Conservation (phyloP, 2,888 invertebrate genomes). For the Acleris emargana region DNA sequence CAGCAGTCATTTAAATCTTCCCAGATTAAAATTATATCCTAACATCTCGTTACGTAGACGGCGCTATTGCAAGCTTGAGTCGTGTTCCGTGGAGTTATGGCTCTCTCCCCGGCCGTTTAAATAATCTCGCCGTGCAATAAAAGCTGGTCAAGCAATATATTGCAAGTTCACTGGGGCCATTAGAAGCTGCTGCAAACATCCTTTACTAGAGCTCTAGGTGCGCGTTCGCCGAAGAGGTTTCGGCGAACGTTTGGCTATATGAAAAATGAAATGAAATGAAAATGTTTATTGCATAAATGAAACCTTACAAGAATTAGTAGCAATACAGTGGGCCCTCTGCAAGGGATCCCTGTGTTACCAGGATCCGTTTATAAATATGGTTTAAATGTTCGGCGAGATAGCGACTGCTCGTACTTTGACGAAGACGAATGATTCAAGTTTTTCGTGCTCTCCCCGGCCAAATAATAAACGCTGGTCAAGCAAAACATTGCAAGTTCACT, state of each 20-base stretch:
- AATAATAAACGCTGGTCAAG: constrained; percentile 63
- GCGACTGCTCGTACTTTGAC: no score
- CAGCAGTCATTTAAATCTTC: constrained; percentile 43
- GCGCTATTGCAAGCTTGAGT: constrained; percentile 50
- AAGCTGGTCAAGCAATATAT: constrained; percentile 61
- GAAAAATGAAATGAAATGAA: no score
- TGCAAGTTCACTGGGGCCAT: constrained; percentile 58
- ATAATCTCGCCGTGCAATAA: constrained; percentile 70
- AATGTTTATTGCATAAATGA: no score
- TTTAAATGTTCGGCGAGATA: no score
- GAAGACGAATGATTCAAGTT: no score
- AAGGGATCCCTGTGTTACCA: no score
- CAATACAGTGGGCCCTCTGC: no score
- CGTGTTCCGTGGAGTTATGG: constrained; percentile 56
- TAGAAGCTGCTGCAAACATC: constrained; percentile 59
- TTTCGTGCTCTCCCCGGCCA: constrained; percentile 56
- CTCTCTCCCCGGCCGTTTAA: constrained; percentile 61
- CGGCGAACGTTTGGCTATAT: background rate
- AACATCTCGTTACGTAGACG: constrained; percentile 51
- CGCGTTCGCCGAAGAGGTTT: background rate
- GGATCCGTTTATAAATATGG: no score
- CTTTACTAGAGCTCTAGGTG: constrained; percentile 19
- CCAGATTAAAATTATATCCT: constrained; percentile 49
- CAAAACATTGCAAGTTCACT: constrained; percentile 65
- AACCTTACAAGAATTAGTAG: no score